Base-by-base conservation (phyloP, 1,140 invertebrate species). In the Epicauta chinensis region DNA sequence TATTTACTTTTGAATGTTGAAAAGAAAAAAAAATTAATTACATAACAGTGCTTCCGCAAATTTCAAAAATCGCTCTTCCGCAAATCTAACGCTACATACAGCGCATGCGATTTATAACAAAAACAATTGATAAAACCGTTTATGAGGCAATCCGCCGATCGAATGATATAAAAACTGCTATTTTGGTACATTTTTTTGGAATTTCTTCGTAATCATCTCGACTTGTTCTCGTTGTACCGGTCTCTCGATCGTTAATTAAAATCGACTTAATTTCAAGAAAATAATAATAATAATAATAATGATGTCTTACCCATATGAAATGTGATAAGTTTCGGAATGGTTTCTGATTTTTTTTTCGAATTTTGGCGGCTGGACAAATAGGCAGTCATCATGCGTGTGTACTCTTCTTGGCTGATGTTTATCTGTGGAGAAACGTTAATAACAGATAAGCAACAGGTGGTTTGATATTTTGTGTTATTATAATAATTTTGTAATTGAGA, bases 361-460 rank as follows among this genome's bases (percentile, higher is more conserved):
- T 59, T 55, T 51, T 39, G 40, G 23, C 58, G 31, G 31, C 16
- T 36, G 15, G 59, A 44, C n/a, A 68, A 53, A 51, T 64, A 68
- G 16, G 47, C 44, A 32, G 41, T 55, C 61, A 68, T 64, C 59
- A 65, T 64, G 12, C 49, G 53, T 12, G 59, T 60, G 43, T 68
- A 68, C 46, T 68, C 66, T 35, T 67, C 58, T 54, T 66, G 58
- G 49, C 66, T 68, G 15, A 68, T 63, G 52, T 68, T 68, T 38
- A 66, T 62, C 66, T 68, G 61, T 34, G 50, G 23, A 50, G 39
- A 58, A 48, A 47, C 4, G 17, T 44, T 10, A 15, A 10, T 7
- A 23, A 23, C 17, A 23, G 36, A 23, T 38, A 39, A 51, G 53
- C 57, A 59, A 59, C 57, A 59, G 51, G 57, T 59, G 57, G 43